Base-by-base conservation (phyloP, 2,888 invertebrate genomes). In the Exocentrus adspersus region DNA sequence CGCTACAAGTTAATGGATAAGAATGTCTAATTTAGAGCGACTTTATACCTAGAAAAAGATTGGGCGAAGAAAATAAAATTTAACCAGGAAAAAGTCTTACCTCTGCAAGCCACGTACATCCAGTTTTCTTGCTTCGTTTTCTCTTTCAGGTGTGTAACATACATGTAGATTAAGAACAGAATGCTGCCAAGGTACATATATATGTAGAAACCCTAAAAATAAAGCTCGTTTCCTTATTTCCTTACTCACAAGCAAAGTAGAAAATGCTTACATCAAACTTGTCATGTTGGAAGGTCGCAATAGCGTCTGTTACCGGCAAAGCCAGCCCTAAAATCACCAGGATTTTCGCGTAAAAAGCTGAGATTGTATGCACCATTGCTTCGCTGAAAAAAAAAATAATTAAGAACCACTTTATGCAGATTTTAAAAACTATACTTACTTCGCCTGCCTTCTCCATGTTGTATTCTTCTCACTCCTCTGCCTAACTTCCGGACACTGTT, bases 291-390 rank as follows among this genome's bases (percentile, higher is more conserved):
- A 89, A 88, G 50, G 88, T 87, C 2, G 93, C 91, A 67, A 94
- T 91, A 53, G 93, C 92, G 84, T 95, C 93, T 2, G 95, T 93
- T 65, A 95, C 88, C 2, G 95, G 95, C 75, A 96, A 90, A 12
- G 94, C 93, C 37, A 94, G 87, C 6, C 94, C 94, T 68, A 93
- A 84, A 3, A 95, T 91, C 10, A 95, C 92, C 62, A 96, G 82
- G 10, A 95, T 84, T 80, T 95, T 94, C 59, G 92, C 93, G 82
- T 95, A 96, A 21, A 95, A 85, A 1, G 92, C 92, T 41, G 94
- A 94, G 43, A 94, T 81, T 3, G 91, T 89, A 62, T 89, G 87
- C 70, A 90, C 90, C 63, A 92, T 80, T 41, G 90, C 89, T 81
- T 92, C 92, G 76, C 90, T 90, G 78, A 67, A 83, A 84, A 51